These are phyloP conservation scores for Xestia xanthographa DNA, from an alignment of 2,888 invertebrate species.

Conservation along the genomic window DNA sequence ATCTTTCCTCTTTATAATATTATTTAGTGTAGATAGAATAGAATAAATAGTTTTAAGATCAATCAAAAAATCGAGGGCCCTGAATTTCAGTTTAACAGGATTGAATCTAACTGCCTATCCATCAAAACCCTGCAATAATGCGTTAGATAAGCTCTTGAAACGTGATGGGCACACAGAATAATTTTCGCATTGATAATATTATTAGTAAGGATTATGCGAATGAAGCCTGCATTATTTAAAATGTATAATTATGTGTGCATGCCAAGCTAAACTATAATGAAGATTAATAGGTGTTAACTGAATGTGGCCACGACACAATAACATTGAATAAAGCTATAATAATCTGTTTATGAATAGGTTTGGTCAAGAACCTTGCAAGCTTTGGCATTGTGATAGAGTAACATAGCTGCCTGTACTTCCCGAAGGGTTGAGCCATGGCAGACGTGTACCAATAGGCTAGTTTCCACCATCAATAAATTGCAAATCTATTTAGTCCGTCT, in stretches of 20 bases:
- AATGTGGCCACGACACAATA: neutral
- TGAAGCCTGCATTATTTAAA: slow-evolving; percentile 27
- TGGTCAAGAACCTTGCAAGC: neutral
- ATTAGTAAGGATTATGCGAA: slow-evolving; percentile 41
- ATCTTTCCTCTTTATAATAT: no score
- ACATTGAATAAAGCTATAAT: neutral
- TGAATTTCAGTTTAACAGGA: neutral
- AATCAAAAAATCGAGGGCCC: neutral
- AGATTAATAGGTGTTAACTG: slow-evolving; percentile 5
- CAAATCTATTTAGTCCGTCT: no score
- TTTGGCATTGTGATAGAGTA: neutral
- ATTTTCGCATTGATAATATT: slow-evolving; percentile 6
- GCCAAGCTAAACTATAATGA: slow-evolving; percentile 2
- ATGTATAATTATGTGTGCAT: slow-evolving; percentile 17
- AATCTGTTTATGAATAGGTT: neutral
- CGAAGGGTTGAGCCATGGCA: neutral
- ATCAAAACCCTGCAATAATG: slow-evolving; percentile 8
- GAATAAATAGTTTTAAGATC: neutral
- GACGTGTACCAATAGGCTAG: no score
- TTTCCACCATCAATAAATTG: no score
- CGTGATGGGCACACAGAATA: neutral
- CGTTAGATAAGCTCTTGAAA: slow-evolving; percentile 12
- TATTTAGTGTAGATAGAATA: no score
- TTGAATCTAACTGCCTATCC: neutral
- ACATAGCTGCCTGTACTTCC: neutral